Percentiles rank a stretch among this genome's conserved stretches.
These are phyloP conservation scores for Bos javanicus DNA, from an alignment of 2,113 vertebrate species.

Conservation along the genomic window DNA sequence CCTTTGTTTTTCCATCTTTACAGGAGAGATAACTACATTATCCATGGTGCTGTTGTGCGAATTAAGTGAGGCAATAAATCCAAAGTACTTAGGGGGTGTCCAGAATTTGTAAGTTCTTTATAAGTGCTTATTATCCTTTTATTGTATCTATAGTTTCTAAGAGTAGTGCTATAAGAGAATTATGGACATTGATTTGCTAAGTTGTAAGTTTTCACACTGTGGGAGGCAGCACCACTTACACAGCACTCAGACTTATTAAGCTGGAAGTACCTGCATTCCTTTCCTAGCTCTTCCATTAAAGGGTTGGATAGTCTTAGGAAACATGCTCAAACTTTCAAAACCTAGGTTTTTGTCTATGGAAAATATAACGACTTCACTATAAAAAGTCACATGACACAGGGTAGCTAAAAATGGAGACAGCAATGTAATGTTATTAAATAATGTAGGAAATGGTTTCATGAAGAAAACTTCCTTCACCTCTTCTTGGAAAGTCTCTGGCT, in stretches of 20 bases:
- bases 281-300: neutral
- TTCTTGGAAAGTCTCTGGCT: neutral
- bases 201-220: neutral
- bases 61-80: neutral
- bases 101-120: neutral
- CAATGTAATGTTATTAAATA: neutral
- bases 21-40: neutral
- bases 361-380: neutral
- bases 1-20: neutral
- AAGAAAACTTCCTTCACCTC: neutral
- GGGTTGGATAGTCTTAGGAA: neutral
- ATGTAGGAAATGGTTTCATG: neutral
- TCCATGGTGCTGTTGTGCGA: neutral
- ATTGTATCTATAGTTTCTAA: neutral
- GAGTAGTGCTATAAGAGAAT: neutral
- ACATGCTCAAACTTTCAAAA: neutral
- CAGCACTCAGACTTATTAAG: neutral
- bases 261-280: neutral
- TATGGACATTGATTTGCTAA: neutral
- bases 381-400: neutral
- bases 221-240: neutral
- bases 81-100: neutral
- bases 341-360: neutral
- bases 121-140: neutral
- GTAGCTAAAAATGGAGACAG: neutral